Evolutionary conservation across 2,797 vertebrate genomes (phyloP).

Genomic region (Parotocinclus haroldoi): DNA sequence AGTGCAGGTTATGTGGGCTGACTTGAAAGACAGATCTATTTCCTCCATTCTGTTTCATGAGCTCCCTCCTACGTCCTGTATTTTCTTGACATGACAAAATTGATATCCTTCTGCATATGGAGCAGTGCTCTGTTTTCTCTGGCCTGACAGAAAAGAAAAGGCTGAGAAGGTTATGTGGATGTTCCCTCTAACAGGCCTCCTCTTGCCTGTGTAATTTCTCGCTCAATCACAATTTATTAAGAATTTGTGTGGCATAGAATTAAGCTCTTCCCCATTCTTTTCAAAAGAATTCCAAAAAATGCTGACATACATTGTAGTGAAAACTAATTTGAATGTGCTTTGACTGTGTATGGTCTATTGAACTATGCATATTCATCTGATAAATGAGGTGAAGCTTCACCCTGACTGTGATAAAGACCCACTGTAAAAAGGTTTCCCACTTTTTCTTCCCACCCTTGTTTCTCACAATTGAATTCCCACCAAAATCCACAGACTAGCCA

Average conservation of each 20-base stretch:
- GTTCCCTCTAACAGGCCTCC: slow-evolving; percentile 43
- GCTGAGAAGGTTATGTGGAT: slow-evolving; percentile 47
- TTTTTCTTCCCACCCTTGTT: too few species aligned
- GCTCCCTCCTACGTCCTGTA: slow-evolving; percentile 64
- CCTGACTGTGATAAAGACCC: slow-evolving; percentile 35
- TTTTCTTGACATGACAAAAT: slow-evolving; percentile 72
- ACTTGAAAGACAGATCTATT: slow-evolving; percentile 55
- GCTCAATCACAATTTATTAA: slow-evolving; percentile 18
- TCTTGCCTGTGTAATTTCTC: slow-evolving; percentile 14
- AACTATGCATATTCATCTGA: not conserved
- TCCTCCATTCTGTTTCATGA: slow-evolving; percentile 61
- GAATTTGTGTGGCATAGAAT: slow-evolving; percentile 7
- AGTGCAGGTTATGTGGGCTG: slow-evolving; percentile 67
- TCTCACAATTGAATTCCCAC: slow-evolving; percentile 26
- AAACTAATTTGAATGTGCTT: slow-evolving; percentile 19
- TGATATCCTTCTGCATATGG: slow-evolving; percentile 76
- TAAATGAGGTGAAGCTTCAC: not conserved
- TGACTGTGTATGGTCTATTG: slow-evolving; percentile 12
- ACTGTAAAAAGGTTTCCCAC: slow-evolving; percentile 32
- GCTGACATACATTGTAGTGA: slow-evolving; percentile 15
- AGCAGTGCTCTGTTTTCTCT: slow-evolving; percentile 70
- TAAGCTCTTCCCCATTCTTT: slow-evolving; percentile 7
- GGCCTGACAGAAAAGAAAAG: slow-evolving; percentile 54
- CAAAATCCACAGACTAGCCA: slow-evolving; percentile 36
- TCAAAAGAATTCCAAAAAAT: slow-evolving; percentile 2